phyloP scores from a whole-genome alignment of 2,797 vertebrate species.

The Furcifer pardalis region DNA sequence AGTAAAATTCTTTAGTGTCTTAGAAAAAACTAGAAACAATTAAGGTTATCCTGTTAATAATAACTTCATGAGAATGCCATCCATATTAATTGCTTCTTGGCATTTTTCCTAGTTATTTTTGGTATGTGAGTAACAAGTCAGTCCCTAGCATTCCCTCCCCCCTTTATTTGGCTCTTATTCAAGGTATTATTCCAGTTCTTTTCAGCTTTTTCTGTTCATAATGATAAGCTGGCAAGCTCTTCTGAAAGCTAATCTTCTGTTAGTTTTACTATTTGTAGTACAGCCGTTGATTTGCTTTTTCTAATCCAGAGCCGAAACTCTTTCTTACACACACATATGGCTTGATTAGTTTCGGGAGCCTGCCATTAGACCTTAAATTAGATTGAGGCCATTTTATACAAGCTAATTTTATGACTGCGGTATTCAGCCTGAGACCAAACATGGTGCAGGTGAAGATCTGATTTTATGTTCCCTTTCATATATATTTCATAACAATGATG shows the following conservation, averaged over 20 bases:
- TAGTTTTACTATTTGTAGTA: slow-evolving; percentile 59
- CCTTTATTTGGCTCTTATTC: not conserved
- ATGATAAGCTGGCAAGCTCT: slow-evolving; percentile 55
- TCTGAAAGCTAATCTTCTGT: slow-evolving; percentile 64
- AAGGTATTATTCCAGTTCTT: slow-evolving; percentile 15
- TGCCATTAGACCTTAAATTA: slow-evolving; percentile 45
- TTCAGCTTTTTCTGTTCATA: slow-evolving; percentile 42
- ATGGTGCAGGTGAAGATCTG: not conserved
- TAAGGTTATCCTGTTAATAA: slow-evolving; percentile 13
- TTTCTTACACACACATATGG: slow-evolving; percentile 46
- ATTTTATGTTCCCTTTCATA: not conserved
- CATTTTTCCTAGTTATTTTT: slow-evolving; percentile 15
- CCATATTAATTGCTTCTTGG: slow-evolving; percentile 23
- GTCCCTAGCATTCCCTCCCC: not conserved
- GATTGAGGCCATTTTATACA: slow-evolving; percentile 43
- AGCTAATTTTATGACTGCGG: not conserved
- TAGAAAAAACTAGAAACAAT: not conserved
- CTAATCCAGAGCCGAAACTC: slow-evolving; percentile 61
- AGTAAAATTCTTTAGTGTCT: not conserved
- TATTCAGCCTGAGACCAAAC: not conserved
- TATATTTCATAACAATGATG: not conserved
- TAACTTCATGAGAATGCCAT: not conserved
- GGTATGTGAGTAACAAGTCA: slow-evolving; percentile 8
- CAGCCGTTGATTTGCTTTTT: slow-evolving; percentile 62
- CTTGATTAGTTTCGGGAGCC: slow-evolving; percentile 50